Base-by-base conservation (phyloP, 1,140 invertebrate species). In the Drusus annulatus region DNA sequence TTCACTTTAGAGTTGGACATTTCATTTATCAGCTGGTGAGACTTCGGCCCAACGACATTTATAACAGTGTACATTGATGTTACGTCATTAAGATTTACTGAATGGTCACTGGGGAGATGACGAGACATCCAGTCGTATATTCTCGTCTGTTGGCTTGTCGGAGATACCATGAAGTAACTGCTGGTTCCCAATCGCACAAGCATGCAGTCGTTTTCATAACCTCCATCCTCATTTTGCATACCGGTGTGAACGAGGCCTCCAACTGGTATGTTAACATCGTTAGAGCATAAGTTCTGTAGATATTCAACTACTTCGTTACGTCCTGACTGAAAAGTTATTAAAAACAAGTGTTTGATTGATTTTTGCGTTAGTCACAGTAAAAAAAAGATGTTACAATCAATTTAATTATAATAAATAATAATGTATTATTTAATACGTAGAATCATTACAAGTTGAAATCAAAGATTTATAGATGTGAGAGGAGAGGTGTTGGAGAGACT, bases 21-120 rank as follows among this genome's bases (percentile, higher is more conserved):
- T 86, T 96, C 94, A 36, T 91, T 91, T 75, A 97, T 86, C 6
- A 97, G 87, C 84, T 93, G 91, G 36, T 91, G 87, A 36, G 95
- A 93, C 88, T 95, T 93, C 3, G 95, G 96, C 21, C 96, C 96
- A 85, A 97, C 94, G 17, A 97, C 89, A 89, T 96, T 95, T 31
- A 97, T 92, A 0, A 95, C 95, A 0, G 96, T 96, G 86, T 96
- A 97, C 88, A 94, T 93, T 21, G 94, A 95, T 0, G 95, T 96
- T 1, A 96, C 92, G 85, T 96, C 95, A 78, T 92, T 93, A 8
- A 96, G 87, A 78, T 91, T 87, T 2, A 96, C 92, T 21, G 92
- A 92, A 65, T 91, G 91, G 85, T 95, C 92, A 8, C 84, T 52
- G 31, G 93, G 93, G 36, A 94, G 87, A 87, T 96, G 90, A 65